phyloP scores from a whole-genome alignment of 2,797 vertebrate species.

The Xenopus petersii region DNA sequence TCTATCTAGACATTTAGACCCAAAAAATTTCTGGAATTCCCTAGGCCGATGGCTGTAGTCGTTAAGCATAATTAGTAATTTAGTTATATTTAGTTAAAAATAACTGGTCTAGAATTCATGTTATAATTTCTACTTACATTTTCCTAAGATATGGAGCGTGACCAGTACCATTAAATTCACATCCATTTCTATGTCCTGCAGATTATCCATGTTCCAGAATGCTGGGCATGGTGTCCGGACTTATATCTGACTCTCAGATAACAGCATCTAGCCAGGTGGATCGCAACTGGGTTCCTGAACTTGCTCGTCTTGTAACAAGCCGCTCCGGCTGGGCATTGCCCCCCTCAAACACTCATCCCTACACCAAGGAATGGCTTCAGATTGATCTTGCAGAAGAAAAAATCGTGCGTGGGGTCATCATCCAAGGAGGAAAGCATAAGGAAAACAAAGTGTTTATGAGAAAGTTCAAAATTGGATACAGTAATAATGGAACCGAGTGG shows the following conservation, averaged over 20 bases:
- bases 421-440: slow-evolving; percentile 89
- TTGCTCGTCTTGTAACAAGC: slow-evolving; percentile 85
- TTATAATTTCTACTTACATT: too few relatives aligned
- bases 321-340: slow-evolving; percentile 88
- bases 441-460: slow-evolving; percentile 91
- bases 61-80: too few relatives aligned
- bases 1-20: too few relatives aligned
- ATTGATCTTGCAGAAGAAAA: slow-evolving; percentile 88
- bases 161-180: too few relatives aligned
- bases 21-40: too few relatives aligned
- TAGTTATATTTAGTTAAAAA: too few relatives aligned
- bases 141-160: too few relatives aligned
- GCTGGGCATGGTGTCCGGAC: slow-evolving; percentile 95
- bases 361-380: slow-evolving; percentile 85
- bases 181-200: slow-evolving; percentile 49
- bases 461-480: slow-evolving; percentile 87
- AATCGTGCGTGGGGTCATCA: slow-evolving; percentile 80
- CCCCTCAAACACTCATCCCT: slow-evolving; percentile 73
- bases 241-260: slow-evolving; percentile 90
- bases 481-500: slow-evolving; percentile 86
- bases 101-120: too few relatives aligned
- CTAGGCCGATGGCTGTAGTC: too few relatives aligned
- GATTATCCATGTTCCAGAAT: slow-evolving; percentile 91
- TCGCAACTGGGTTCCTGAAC: slow-evolving; percentile 90
- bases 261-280: slow-evolving; percentile 84